phyloP scores from a whole-genome alignment of 1,140 invertebrate species.

The Globodera rostochiensis region DNA sequence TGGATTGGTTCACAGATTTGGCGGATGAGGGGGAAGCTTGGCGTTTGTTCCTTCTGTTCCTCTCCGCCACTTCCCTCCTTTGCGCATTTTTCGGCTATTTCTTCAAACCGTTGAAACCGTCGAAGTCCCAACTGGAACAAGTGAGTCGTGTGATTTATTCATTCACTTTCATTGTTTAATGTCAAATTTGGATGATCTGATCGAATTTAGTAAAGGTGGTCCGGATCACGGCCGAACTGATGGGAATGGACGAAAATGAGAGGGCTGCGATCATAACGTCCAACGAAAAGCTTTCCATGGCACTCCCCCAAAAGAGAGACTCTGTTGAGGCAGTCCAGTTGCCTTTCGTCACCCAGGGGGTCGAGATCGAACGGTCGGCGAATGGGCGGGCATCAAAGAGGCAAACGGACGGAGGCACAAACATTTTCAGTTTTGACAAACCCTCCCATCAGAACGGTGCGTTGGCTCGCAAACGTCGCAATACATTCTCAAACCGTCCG shows the following conservation, averaged over 20 bases:
- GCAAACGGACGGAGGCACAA: neutral
- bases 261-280: neutral
- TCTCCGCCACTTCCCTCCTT: slow-evolving; percentile 50
- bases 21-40: slow-evolving; percentile 44
- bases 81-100: slow-evolving; percentile 55
- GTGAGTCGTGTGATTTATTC: slow-evolving; percentile 16
- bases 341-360: slow-evolving; percentile 22
- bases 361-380: slow-evolving; percentile 26
- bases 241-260: slow-evolving; percentile 27
- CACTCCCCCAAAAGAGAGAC: slow-evolving; percentile 10
- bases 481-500: slow-evolving; percentile 40
- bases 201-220: slow-evolving; percentile 21
- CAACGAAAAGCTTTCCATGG: slow-evolving; percentile 7
- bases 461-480: slow-evolving; percentile 24
- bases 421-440: slow-evolving; percentile 31
- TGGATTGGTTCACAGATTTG: slow-evolving; percentile 37
- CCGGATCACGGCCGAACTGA: slow-evolving; percentile 22
- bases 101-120: slow-evolving; percentile 59
- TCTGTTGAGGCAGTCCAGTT: neutral
- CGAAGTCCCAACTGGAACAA: slow-evolving; percentile 55
- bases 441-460: slow-evolving; percentile 10
- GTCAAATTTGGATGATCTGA: neutral
- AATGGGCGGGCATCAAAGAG: neutral
- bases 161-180: neutral
- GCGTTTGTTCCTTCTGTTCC: slow-evolving; percentile 57